Percentiles rank a stretch among this genome's conserved stretches.
These are phyloP conservation scores for Diaphora mendica DNA, from an alignment of 2,888 invertebrate species.

Conservation along the genomic window DNA sequence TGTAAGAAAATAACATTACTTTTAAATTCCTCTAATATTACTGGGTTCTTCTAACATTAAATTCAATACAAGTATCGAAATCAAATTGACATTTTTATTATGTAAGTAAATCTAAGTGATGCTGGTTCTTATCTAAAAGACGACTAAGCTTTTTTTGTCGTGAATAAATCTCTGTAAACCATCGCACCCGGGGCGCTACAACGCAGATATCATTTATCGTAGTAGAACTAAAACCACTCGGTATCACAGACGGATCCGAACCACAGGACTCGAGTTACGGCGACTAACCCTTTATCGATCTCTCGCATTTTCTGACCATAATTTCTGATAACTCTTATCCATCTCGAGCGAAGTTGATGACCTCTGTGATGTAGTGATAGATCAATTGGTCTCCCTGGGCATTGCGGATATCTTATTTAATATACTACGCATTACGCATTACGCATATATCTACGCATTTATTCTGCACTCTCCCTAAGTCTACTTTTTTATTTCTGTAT, in stretches of 20 bases:
- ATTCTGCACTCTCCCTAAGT: too few species aligned
- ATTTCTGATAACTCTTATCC: not conserved
- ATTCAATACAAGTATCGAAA: not conserved
- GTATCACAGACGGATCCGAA: not conserved
- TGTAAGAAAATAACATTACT: too few species aligned
- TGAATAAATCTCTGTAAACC: not conserved
- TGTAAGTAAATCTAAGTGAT: not conserved
- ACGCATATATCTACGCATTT: too few species aligned
- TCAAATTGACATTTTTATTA: not conserved
- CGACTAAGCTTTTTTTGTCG: not conserved
- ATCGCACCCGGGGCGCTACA: not conserved
- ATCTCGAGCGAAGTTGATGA: too few species aligned
- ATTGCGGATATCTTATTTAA: too few species aligned
- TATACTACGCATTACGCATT: too few species aligned
- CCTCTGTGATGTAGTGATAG: too few species aligned
- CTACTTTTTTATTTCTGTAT: not conserved
- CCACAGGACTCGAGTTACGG: not conserved
- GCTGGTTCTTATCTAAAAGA: not conserved
- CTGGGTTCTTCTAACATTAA: not conserved
- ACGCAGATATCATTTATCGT: not conserved
- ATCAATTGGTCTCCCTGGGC: too few species aligned
- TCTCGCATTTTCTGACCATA: not conserved
- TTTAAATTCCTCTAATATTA: not conserved
- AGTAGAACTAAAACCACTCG: not conserved
- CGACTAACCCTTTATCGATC: not conserved